Conservation (phyloP, 2,888 invertebrate species). For the Ptilodon capucinus region DNA sequence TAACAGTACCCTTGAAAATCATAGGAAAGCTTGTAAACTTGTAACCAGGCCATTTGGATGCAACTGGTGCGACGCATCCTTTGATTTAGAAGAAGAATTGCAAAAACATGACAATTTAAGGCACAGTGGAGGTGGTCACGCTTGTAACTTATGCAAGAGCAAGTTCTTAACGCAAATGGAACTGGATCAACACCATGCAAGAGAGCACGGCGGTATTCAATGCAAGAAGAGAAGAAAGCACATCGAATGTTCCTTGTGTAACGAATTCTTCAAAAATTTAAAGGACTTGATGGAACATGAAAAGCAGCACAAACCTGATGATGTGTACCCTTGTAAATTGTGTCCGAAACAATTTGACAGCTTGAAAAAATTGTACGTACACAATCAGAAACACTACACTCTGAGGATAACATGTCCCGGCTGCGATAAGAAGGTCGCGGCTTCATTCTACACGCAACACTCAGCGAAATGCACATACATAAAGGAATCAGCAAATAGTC, state of each 20-base stretch:
- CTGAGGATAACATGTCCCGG: slow-evolving; percentile 41
- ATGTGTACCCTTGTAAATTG: slow-evolving; percentile 45
- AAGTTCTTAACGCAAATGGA: slow-evolving; percentile 38
- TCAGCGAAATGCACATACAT: slow-evolving; percentile 35
- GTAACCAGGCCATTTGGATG: slow-evolving; percentile 37
- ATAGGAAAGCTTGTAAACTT: slow-evolving; percentile 39
- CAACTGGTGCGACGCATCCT: slow-evolving; percentile 46
- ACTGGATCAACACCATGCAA: slow-evolving; percentile 48
- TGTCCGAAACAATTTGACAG: slow-evolving; percentile 45
- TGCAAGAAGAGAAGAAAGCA: slow-evolving; percentile 48
- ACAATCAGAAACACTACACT: slow-evolving; percentile 48
- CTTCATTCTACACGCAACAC: slow-evolving; percentile 45
- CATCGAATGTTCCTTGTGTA: slow-evolving; percentile 52
- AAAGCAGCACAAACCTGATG: slow-evolving; percentile 33
- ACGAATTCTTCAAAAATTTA: slow-evolving; percentile 43
- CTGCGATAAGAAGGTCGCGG: slow-evolving; percentile 44
- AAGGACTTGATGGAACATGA: slow-evolving; percentile 49
- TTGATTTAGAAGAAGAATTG: slow-evolving; percentile 38
- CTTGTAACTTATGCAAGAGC: slow-evolving; percentile 49
- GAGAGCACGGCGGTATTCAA: slow-evolving; percentile 50
- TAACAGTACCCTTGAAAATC: slow-evolving; percentile 32
- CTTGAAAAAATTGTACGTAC: slow-evolving; percentile 45
- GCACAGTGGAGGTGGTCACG: slow-evolving; percentile 40
- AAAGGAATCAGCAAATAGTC: slow-evolving; percentile 18
- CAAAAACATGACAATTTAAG: slow-evolving; percentile 37